These are phyloP conservation scores for Drosophila carrolli DNA, from an alignment of 1,140 invertebrate genomes.

Conservation along the genomic window DNA sequence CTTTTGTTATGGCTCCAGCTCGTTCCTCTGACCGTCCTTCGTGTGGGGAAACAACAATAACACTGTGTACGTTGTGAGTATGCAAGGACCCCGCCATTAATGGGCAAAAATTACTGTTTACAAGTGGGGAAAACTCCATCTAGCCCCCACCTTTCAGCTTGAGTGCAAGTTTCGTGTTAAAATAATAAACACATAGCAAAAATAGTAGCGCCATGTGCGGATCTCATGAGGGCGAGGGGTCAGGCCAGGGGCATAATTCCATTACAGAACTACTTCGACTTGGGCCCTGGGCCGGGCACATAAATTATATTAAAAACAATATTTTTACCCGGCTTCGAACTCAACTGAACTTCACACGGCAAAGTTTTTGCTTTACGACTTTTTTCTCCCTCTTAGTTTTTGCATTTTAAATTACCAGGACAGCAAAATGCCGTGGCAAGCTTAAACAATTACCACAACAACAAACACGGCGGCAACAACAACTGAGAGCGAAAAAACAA, in stretches of 20 bases:
- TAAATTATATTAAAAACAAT: conserved; percentile 74
- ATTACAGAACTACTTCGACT: conserved; percentile 59
- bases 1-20: conserved; percentile 24
- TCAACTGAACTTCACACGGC: conserved; percentile 62
- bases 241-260: conserved; percentile 56
- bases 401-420: conserved; percentile 75
- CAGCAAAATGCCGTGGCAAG: conserved; percentile 70
- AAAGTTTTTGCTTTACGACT: conserved; percentile 43
- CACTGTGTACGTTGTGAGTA: conserved; percentile 29
- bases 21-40: background rate
- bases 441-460: conserved; percentile 74
- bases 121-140: conserved; percentile 61
- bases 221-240: background rate
- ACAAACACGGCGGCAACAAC: conserved; percentile 28
- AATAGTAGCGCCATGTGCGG: conserved; percentile 73
- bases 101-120: conserved; percentile 82
- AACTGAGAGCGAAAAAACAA: conserved; percentile 51
- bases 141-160: conserved; percentile 3
- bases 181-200: conserved; percentile 83
- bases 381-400: conserved; percentile 19
- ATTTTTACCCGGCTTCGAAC: conserved; percentile 66
- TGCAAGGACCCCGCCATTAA: conserved; percentile 63
- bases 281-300: conserved; percentile 26
- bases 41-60: conserved; percentile 42
- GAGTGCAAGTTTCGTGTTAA: conserved; percentile 82